A percentile compares a stretch with the other conserved stretches of the same genome.
phyloP scores from a whole-genome alignment of 2,113 vertebrate genomes.

The human (Homo sapiens) region DNA sequence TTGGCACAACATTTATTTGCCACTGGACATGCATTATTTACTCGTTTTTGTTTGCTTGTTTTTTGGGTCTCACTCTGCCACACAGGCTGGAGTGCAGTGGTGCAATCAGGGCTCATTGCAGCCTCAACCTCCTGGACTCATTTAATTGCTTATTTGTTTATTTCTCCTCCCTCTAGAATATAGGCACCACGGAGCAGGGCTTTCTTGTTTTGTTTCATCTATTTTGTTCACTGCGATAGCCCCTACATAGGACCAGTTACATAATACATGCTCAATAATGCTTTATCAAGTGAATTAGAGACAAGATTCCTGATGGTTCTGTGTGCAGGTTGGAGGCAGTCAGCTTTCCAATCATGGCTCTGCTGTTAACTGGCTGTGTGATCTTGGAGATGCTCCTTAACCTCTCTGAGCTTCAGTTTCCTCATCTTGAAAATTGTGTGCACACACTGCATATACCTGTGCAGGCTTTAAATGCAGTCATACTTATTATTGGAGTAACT shows the following conservation, averaged over 20 bases:
- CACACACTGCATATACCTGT: not conserved
- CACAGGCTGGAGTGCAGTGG: too few relatives aligned
- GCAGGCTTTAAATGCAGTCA: not conserved
- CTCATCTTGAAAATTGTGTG: not conserved
- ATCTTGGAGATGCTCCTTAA: not conserved
- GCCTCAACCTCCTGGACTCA: too few relatives aligned
- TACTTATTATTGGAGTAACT: not conserved
- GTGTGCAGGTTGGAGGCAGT: not conserved
- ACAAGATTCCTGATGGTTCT: not conserved
- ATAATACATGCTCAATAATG: not conserved
- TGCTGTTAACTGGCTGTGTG: not conserved
- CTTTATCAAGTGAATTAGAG: not conserved
- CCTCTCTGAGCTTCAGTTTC: constrained; percentile 15
- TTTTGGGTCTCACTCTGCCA: too few relatives aligned
- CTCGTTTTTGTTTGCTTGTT: not conserved
- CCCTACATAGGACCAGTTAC: not conserved
- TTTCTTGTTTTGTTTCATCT: not conserved
- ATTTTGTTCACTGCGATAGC: not conserved
- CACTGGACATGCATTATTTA: not conserved
- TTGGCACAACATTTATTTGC: not conserved
- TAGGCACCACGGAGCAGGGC: not conserved
- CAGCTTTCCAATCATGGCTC: not conserved
- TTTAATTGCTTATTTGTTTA: not conserved
- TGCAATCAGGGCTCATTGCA: too few relatives aligned
- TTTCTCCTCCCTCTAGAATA: not conserved